Conservation (phyloP, 2,113 vertebrate genomes). For the Xiphophorus maculatus region DNA sequence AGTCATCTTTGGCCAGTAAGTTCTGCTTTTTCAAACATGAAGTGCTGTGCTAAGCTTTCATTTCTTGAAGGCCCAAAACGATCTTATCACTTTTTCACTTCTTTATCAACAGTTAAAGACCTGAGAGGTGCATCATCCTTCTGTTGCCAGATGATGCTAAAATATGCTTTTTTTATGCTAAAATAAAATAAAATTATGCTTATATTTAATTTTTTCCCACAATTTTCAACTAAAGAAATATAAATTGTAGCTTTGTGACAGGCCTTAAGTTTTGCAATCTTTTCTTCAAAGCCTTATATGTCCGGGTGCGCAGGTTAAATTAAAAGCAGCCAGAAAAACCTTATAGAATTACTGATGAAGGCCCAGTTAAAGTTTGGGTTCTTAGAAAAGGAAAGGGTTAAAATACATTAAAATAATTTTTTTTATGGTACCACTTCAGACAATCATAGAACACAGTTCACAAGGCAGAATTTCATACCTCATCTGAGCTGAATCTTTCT, state of each 20-base stretch:
- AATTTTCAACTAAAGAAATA: not conserved
- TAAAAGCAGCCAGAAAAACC: not conserved
- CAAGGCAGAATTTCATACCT: not conserved
- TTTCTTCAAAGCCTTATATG: not conserved
- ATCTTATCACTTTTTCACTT: not conserved
- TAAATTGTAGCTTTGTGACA: not conserved
- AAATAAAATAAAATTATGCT: too few species aligned
- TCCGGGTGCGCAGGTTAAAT: not conserved
- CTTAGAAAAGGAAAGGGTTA: not conserved
- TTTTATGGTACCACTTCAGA: not conserved
- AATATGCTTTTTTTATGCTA: not conserved
- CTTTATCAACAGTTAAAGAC: not conserved
- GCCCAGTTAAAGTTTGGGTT: not conserved
- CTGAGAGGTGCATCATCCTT: not conserved
- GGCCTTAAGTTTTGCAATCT: too few species aligned
- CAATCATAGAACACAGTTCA: not conserved
- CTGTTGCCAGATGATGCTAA: not conserved
- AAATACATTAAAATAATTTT: not conserved
- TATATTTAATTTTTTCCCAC: too few species aligned
- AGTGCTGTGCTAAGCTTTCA: not conserved
- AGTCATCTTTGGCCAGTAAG: too few species aligned
- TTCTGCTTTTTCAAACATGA: not conserved
- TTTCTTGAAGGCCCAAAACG: not conserved
- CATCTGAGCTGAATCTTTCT: not conserved
- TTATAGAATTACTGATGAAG: not conserved